Evolutionary conservation across 30 jellyfish, hydroid and myxozoan species (phyloP).

Genomic region (Catostylus mosaicus): DNA sequence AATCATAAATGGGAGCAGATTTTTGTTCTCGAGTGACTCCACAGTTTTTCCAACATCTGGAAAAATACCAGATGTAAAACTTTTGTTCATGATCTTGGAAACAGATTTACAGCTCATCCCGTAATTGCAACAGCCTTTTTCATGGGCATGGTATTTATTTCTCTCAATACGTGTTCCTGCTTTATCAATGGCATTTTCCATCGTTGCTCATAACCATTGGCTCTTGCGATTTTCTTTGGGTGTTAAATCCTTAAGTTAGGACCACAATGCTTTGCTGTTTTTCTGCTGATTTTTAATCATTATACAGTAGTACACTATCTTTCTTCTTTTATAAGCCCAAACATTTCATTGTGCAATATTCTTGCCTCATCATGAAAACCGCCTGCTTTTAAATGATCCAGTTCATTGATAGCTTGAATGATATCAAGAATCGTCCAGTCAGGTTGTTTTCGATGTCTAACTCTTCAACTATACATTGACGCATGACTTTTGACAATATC

Average conservation of each 20-base stretch:
- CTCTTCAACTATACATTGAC: conserved; percentile 40
- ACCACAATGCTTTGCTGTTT: conserved; percentile 27
- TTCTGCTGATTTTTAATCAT: conserved; percentile 36
- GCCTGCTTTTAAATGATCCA: conserved; percentile 31
- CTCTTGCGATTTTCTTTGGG: conserved; percentile 18
- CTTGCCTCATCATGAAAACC: conserved; percentile 23
- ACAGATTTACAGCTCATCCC: conserved; percentile 5
- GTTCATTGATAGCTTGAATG: conserved; percentile 19
- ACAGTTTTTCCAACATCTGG: conserved; percentile 27
- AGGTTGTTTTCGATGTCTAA: conserved; percentile 34
- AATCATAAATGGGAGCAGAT: conserved; percentile 36
- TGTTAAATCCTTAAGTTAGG: conserved; percentile 14
- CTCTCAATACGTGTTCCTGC: background rate
- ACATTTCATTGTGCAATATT: conserved; percentile 31
- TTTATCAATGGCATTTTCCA: background rate
- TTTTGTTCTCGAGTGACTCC: conserved; percentile 36
- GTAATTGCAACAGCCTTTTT: background rate
- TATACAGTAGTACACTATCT: conserved; percentile 6
- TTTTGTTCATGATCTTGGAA: conserved; percentile 15
- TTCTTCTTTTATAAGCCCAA: conserved; percentile 32
- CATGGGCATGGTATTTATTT: background rate
- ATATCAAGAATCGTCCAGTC: conserved; percentile 56
- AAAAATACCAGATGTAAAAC: conserved; percentile 19
- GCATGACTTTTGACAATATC: conserved; percentile 34
- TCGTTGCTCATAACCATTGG: conserved; percentile 6